Base-by-base conservation (phyloP, 2,888 invertebrate species). In the Catocala sponsa region DNA sequence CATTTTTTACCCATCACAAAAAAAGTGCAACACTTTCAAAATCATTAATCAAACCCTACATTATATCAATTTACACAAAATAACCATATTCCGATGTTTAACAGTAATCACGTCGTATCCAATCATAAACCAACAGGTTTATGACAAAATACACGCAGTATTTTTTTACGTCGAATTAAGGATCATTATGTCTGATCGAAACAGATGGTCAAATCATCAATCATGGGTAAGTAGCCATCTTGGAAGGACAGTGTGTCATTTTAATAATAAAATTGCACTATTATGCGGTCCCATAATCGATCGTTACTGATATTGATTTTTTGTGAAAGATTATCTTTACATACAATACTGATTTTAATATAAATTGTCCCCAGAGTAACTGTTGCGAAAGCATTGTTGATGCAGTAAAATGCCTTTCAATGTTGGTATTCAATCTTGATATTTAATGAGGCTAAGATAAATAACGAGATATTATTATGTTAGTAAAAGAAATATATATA, bases 191-290 rank as follows among this genome's bases (percentile, higher is more conserved):
- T 55, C 51, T 59, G 63, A 65, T 68, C 68, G 55, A 56, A 76
- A 71, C 80, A 79, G 75, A 77, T 82, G 79, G 83, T 72, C 70
- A 63, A 32, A 59, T 63, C 72, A 83, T 83, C 70, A 80, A 83
- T 83, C 84, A 78, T 67, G 54, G 38, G 46, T 68, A 78, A 80
- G 75, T 75, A 79, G 75, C 65, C 52, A 25, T 51, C 15, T 55
- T 55, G 65, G 73, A 69, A 78, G 78, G 78, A 74, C 79, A 67
- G 47, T 54, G 63, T 73, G 76, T 76, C 76, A 76, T 77, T 78
- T 74, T 71, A 65, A 74, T 82, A 79, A 80, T 78, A 77, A 74
- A 76, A 78, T 69, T 70, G 70, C 68, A 70, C 72, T 72, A 75
- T 76, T 70, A 78, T 69, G 66, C 63, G 43, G 38, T 51, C 50